These are phyloP conservation scores for Mycetomoellerius zeteki DNA, from an alignment of 1,140 invertebrate genomes.

Conservation along the genomic window DNA sequence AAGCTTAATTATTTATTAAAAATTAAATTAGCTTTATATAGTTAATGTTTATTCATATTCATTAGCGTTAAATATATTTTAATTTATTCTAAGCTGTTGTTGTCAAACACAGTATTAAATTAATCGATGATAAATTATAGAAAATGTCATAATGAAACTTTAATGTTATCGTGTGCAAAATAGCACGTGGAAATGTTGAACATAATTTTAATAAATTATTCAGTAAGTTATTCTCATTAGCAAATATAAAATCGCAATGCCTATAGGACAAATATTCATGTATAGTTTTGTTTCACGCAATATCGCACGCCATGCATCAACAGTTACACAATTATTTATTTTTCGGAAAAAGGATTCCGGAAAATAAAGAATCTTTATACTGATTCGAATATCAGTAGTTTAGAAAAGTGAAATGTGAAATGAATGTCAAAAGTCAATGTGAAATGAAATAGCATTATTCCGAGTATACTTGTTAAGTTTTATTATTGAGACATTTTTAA, in stretches of 20 bases:
- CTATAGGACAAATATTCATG: neutral
- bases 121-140: conserved; percentile 21
- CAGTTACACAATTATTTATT: conserved; percentile 16
- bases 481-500: conserved; percentile 50
- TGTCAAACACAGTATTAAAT: neutral
- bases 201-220: conserved; percentile 48
- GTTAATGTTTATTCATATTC: conserved; percentile 18
- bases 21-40: neutral
- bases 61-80: conserved; percentile 28
- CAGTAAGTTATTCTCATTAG: conserved; percentile 39
- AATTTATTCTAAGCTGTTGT: conserved; percentile 33
- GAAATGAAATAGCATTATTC: conserved; percentile 13
- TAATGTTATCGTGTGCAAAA: conserved; percentile 17
- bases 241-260: conserved; percentile 46
- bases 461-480: conserved; percentile 13
- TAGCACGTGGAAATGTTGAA: conserved; percentile 9
- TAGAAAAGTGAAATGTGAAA: conserved; percentile 37
- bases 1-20: conserved; percentile 35
- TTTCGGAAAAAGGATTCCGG: neutral
- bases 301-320: conserved; percentile 10
- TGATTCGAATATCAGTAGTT: conserved; percentile 15
- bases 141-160: conserved; percentile 45
- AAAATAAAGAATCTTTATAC: neutral
- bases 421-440: neutral
- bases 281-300: conserved; percentile 36